Evolutionary conservation across 2,888 invertebrate genomes (phyloP).

Genomic region (Phasia obesa): DNA sequence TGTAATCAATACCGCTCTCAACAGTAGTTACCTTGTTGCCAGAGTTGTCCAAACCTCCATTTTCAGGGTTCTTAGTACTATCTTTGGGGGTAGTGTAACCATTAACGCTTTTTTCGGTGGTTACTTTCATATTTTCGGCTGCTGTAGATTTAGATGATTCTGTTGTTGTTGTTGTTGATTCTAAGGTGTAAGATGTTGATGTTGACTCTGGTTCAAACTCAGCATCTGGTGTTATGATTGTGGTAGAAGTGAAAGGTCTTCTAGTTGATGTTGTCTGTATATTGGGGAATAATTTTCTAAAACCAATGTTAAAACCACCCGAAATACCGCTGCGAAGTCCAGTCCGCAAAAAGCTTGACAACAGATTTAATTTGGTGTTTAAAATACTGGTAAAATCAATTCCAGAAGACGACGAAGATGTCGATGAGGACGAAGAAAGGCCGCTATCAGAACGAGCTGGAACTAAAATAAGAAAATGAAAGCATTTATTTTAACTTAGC

Average conservation of each 20-base stretch:
- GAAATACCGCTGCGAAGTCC: neutral
- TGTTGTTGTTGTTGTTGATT: slow-evolving; percentile 14
- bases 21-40: neutral
- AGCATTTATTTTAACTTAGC: too few relatives aligned
- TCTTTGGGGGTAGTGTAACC: neutral
- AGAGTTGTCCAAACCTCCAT: too few relatives aligned
- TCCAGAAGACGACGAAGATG: slow-evolving; percentile 19
- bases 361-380: slow-evolving; percentile 41
- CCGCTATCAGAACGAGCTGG: slow-evolving; percentile 34
- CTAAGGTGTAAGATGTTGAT: too few relatives aligned
- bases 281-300: slow-evolving; percentile 20
- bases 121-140: neutral
- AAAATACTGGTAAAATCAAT: slow-evolving; percentile 44
- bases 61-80: too few relatives aligned
- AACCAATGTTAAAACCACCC: slow-evolving; percentile 48
- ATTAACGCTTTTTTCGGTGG: neutral
- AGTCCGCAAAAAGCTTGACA: slow-evolving; percentile 21
- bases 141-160: neutral
- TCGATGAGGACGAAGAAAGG: slow-evolving; percentile 8
- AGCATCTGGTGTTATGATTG: slow-evolving; percentile 16
- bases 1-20: neutral
- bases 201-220: slow-evolving; percentile 36
- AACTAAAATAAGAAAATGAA: neutral
- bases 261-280: neutral
- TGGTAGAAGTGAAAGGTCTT: slow-evolving; percentile 36